Base-by-base conservation (phyloP, 2,113 vertebrate genomes). In the Diadophis punctatus region DNA sequence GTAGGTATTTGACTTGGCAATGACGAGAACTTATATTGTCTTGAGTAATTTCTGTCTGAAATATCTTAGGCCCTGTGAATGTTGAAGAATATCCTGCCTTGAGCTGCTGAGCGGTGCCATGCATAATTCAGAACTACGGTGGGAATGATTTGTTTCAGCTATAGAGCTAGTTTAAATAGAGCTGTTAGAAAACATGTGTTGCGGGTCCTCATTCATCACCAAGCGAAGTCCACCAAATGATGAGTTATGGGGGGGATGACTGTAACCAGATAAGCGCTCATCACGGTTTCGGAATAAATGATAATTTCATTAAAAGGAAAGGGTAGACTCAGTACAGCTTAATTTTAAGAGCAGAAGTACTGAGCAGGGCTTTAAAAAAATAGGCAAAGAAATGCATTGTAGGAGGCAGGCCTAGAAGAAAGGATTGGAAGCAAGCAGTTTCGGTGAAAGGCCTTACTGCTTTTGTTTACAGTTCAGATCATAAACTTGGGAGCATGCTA, bases 71-170 rank as follows among this genome's bases (percentile, higher is more conserved):
- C 74, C 92, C 91, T 90, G 8, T 93, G 93, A 96, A 96, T 93
- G 94, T 87, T 94, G 94, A 96, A 93, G 94, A 95, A 94, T 94
- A 95, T 91, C 0, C 0, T 92, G 86, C 90, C 80, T 68, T 87
- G 91, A 96, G 94, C 92, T 96, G 97, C 95, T 96, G 94, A 96
- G 87, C 92, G 87, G 63, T 95, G 93, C 92, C 90, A 92, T 95
- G 92, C 91, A 88, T 95, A 95, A 93, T 95, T 94, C 90, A 93
- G 22, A 92, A 80, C 96, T 95, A 92, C 93, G 96, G 93, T 92
- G 95, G 93, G 90, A 95, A 93, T 96, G 94, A 96, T 96, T 97
- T 94, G 89, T 97, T 97, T 97, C 90, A 95, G 93, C 92, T 94
- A 58, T 48, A 93, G 93, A 91, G 23, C 89, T 93, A 90, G 92